A percentile compares a stretch with the other conserved stretches of the same genome.
phyloP scores from a whole-genome alignment of 2,113 vertebrate genomes.

The Bambusicola thoracicus region DNA sequence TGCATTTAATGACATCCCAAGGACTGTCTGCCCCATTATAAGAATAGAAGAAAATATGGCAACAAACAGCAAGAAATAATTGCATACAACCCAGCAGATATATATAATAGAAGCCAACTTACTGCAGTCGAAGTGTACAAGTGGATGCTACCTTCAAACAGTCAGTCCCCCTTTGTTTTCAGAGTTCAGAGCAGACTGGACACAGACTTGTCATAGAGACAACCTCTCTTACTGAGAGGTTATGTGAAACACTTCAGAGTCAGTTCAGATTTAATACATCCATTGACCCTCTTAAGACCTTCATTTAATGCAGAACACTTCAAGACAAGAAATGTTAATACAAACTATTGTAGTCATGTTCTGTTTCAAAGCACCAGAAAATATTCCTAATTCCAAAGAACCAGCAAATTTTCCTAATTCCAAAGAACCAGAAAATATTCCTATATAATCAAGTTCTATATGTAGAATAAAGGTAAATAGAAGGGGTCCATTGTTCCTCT shows the following conservation, averaged over 20 bases:
- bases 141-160: not conserved
- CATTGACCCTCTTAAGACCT: not conserved
- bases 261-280: not conserved
- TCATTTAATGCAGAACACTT: not conserved
- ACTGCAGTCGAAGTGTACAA: not conserved
- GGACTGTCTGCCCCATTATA: not conserved
- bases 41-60: not conserved
- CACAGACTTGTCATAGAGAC: not conserved
- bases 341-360: not conserved
- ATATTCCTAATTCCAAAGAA: not conserved
- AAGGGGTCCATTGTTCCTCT: not conserved
- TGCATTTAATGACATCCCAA: not conserved
- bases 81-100: not conserved
- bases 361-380: not conserved
- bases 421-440: not conserved
- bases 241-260: not conserved
- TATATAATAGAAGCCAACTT: not conserved
- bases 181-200: not conserved
- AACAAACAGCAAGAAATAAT: not conserved
- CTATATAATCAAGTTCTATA: not conserved
- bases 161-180: not conserved
- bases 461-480: not conserved
- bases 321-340: not conserved
- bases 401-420: not conserved
- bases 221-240: not conserved